Conservation (phyloP, 2,888 invertebrate genomes). For the Eupelmus urozonus region DNA sequence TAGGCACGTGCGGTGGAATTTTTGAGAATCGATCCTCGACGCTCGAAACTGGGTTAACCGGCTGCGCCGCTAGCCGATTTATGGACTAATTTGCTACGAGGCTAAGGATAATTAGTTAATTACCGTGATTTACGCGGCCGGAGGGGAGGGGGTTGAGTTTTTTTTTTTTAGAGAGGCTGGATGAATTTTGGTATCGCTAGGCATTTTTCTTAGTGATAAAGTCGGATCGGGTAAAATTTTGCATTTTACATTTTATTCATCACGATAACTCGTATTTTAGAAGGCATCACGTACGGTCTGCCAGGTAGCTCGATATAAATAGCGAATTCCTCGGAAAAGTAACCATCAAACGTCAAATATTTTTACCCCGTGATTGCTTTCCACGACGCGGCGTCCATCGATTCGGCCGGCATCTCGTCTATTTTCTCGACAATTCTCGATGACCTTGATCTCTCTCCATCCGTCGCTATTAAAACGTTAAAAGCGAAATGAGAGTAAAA, state of each 20-base stretch:
- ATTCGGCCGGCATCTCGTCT: neutral
- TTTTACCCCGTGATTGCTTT: too few relatives aligned
- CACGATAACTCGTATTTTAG: too few relatives aligned
- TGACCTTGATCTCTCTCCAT: slow-evolving; percentile 38
- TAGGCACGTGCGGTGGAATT: slow-evolving; percentile 11
- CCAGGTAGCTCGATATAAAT: too few relatives aligned
- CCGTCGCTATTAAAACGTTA: neutral
- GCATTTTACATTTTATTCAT: too few relatives aligned
- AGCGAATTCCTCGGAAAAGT: too few relatives aligned
- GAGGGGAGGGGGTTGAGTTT: too few relatives aligned
- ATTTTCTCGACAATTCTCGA: neutral
- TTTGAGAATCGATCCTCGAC: slow-evolving; percentile 52
- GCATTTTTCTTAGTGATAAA: too few relatives aligned
- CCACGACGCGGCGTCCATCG: neutral
- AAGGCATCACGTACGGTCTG: too few relatives aligned
- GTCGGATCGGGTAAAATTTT: too few relatives aligned
- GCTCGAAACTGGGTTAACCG: slow-evolving; percentile 29
- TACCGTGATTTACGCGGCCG: slow-evolving; percentile 40
- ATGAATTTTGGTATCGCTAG: too few relatives aligned
- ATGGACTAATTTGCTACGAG: slow-evolving; percentile 38
- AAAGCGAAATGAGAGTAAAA: neutral
- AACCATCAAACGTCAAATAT: too few relatives aligned
- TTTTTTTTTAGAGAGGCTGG: too few relatives aligned
- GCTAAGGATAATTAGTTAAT: slow-evolving; percentile 49
- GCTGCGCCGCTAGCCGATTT: slow-evolving; percentile 22